Percentiles rank a stretch among this genome's conserved stretches.
Evolutionary conservation across 2,113 vertebrate species (phyloP).

Genomic region (Polypterus senegalus): DNA sequence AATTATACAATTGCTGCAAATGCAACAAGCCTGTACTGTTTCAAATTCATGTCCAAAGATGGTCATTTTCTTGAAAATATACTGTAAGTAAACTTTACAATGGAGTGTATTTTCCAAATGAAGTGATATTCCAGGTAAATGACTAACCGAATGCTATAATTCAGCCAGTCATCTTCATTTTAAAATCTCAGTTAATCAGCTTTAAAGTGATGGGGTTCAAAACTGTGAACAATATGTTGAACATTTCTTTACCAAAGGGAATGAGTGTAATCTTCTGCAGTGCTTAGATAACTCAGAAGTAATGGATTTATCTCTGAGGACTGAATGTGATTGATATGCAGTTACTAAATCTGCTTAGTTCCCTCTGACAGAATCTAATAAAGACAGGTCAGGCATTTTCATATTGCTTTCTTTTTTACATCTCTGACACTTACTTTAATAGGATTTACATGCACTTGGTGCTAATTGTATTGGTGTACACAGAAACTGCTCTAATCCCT

Average conservation of each 20-base stretch:
- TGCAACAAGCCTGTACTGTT: too few species aligned
- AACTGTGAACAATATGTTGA: conserved; percentile 38
- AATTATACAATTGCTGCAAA: too few species aligned
- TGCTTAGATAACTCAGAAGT: conserved; percentile 48
- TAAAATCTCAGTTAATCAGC: conserved; percentile 39
- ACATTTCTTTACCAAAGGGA: conserved; percentile 37
- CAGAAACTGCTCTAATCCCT: conserved; percentile 36
- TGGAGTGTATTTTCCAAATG: conserved; percentile 21
- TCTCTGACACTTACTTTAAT: conserved; percentile 40
- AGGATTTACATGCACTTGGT: conserved; percentile 44
- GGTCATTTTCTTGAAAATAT: neutral
- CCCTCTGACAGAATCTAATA: conserved; percentile 45
- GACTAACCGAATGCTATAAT: conserved; percentile 32
- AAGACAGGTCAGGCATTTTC: conserved; percentile 41
- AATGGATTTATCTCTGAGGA: conserved; percentile 49
- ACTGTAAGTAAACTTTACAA: conserved; percentile 7
- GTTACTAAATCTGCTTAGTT: conserved; percentile 51
- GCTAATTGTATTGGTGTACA: conserved; percentile 45
- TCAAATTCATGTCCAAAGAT: too few species aligned
- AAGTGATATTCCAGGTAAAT: conserved; percentile 28
- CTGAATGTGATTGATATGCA: conserved; percentile 40
- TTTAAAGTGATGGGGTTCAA: conserved; percentile 34
- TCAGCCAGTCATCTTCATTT: conserved; percentile 32
- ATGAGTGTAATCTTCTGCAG: conserved; percentile 40
- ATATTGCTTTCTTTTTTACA: conserved; percentile 22